Evolutionary conservation across 2,797 vertebrate genomes (phyloP).

Genomic region (Emydoidea blandingii): DNA sequence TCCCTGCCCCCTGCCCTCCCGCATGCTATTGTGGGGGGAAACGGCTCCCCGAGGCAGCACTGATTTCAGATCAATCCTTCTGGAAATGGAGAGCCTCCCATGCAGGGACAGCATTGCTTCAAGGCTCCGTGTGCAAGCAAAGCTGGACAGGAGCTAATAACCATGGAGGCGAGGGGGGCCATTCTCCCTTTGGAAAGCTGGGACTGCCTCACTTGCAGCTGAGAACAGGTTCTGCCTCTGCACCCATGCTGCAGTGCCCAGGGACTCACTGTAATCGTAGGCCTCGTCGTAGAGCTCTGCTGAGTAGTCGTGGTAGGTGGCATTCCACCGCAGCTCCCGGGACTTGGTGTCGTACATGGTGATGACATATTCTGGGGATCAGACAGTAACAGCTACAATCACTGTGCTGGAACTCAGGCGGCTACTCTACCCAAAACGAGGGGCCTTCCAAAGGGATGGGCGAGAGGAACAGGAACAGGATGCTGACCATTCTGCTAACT

Average conservation of each 20-base stretch:
- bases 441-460: neutral
- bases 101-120: neutral
- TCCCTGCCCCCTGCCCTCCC: accelerated
- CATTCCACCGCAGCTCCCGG: slow-evolving; percentile 93
- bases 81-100: neutral
- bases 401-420: neutral
- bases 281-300: slow-evolving; percentile 86
- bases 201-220: neutral
- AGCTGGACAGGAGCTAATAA: neutral
- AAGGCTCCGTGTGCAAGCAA: accelerated
- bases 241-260: neutral
- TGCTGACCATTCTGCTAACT: neutral
- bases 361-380: slow-evolving; percentile 90
- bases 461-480: neutral
- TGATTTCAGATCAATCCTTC: accelerated
- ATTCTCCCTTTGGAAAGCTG: neutral
- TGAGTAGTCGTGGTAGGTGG: slow-evolving; percentile 94
- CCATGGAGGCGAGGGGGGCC: neutral
- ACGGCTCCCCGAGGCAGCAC: accelerated
- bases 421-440: neutral
- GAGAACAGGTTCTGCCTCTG: neutral
- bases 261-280: slow-evolving; percentile 90
- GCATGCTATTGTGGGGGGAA: neutral
- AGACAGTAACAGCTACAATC: neutral
- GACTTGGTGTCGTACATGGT: slow-evolving; percentile 97